Conservation (phyloP, 2,113 vertebrate genomes). For the Leptosomus discolor region DNA sequence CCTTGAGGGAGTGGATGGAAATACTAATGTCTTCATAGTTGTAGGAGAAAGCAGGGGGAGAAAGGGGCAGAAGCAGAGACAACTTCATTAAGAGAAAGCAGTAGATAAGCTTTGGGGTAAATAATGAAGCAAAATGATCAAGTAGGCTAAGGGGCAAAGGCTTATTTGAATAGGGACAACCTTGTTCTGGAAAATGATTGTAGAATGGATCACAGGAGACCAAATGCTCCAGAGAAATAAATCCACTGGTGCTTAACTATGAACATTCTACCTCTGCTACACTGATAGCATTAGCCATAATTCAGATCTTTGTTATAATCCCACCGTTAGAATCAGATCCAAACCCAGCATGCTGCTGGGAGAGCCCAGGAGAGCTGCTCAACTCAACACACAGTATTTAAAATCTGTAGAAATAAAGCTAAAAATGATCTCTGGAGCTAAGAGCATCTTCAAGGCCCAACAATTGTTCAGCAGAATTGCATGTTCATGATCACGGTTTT, state of each 20-base stretch:
- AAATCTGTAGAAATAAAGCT: not conserved
- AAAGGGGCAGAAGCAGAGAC: not conserved
- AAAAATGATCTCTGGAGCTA: not conserved
- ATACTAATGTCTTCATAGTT: not conserved
- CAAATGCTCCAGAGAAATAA: not conserved
- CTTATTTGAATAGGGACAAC: not conserved
- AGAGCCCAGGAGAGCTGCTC: not conserved
- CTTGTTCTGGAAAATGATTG: not conserved
- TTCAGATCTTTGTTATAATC: not conserved
- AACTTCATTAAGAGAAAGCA: not conserved
- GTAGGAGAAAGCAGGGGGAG: not conserved
- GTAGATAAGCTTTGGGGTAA: not conserved
- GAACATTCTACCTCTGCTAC: not conserved
- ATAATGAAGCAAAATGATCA: not conserved
- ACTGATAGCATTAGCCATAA: not conserved
- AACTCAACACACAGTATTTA: not conserved
- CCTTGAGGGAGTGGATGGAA: not conserved
- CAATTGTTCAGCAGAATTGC: fast-evolving
- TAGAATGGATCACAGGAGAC: not conserved
- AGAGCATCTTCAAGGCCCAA: not conserved
- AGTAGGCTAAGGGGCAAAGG: not conserved
- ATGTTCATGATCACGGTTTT: not conserved
- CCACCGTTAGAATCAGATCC: not conserved
- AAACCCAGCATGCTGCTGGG: not conserved
- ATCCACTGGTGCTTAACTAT: not conserved